A percentile compares a stretch with the other conserved stretches of the same genome.
These are phyloP conservation scores for Diarsia rubi DNA, from an alignment of 2,888 invertebrate species.

Conservation along the genomic window DNA sequence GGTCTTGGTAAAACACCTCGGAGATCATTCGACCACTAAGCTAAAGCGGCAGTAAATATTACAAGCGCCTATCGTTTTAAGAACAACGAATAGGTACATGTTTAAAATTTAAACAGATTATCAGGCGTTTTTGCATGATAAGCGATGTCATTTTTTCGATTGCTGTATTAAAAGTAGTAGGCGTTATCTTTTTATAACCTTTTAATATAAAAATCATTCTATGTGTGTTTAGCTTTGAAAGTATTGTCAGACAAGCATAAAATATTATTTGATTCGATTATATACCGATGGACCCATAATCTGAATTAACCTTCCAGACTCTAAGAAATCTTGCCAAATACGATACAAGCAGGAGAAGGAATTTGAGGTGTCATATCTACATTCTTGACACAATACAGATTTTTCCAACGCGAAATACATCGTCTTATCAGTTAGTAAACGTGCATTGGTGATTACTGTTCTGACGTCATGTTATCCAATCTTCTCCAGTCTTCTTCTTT, in stretches of 20 bases:
- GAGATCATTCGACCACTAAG: not conserved
- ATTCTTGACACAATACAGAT: conserved; percentile 12
- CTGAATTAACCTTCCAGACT: not conserved
- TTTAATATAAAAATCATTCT: too few relatives aligned
- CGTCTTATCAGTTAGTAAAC: not conserved
- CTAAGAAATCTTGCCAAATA: too few relatives aligned
- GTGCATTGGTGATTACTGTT: not conserved
- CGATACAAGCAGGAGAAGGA: too few relatives aligned
- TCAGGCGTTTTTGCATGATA: conserved; percentile 17
- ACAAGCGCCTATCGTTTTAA: conserved; percentile 14
- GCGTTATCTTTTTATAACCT: conserved; percentile 3
- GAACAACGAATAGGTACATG: not conserved
- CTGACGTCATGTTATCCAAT: not conserved
- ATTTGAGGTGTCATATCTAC: not conserved
- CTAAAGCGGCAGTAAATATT: not conserved
- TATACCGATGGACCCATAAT: not conserved
- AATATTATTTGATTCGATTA: not conserved
- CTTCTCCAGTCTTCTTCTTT: too few relatives aligned
- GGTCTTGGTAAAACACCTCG: not conserved
- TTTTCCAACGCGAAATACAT: not conserved
- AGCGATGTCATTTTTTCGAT: not conserved
- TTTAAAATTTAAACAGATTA: not conserved
- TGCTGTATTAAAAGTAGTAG: conserved; percentile 26
- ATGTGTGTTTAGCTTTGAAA: too few relatives aligned
- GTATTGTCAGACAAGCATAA: not conserved